phyloP scores from a whole-genome alignment of 2,113 vertebrate genomes.

The Ariopsis seemanni region DNA sequence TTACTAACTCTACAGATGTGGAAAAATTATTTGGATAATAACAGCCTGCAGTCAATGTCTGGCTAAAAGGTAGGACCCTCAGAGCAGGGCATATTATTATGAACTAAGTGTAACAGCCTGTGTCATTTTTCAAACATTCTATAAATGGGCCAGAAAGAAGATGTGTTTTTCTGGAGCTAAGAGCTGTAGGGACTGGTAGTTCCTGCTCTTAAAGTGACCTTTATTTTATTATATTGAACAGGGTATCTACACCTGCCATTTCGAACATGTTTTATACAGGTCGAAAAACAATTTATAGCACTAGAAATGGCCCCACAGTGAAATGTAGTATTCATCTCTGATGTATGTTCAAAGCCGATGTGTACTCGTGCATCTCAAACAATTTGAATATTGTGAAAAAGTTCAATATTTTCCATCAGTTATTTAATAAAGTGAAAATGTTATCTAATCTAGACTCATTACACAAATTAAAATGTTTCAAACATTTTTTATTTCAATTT shows the following conservation, averaged over 20 bases:
- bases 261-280: constrained; percentile 41
- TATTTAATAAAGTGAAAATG: too few relatives aligned
- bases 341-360: not conserved
- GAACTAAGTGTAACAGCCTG: not conserved
- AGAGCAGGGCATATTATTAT: not conserved
- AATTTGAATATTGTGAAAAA: too few relatives aligned
- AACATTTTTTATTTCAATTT: too few relatives aligned
- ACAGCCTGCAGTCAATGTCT: not conserved
- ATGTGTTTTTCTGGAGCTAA: not conserved
- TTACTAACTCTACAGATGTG: not conserved
- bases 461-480: too few relatives aligned
- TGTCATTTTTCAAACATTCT: not conserved
- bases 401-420: too few relatives aligned
- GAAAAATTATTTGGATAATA: not conserved
- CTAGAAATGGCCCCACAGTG: constrained; percentile 35
- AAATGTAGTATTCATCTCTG: not conserved
- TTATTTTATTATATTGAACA: constrained; percentile 15
- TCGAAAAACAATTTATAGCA: constrained; percentile 42
- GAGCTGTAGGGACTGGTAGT: not conserved
- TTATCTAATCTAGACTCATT: too few relatives aligned
- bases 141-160: not conserved
- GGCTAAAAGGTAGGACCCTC: not conserved
- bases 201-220: constrained; percentile 1
- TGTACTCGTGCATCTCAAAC: not conserved
- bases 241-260: constrained; percentile 37